A percentile compares a stretch with the other conserved stretches of the same genome.
These are phyloP conservation scores for Carpatolechia fugitivella DNA, from an alignment of 2,888 invertebrate species.

Conservation along the genomic window DNA sequence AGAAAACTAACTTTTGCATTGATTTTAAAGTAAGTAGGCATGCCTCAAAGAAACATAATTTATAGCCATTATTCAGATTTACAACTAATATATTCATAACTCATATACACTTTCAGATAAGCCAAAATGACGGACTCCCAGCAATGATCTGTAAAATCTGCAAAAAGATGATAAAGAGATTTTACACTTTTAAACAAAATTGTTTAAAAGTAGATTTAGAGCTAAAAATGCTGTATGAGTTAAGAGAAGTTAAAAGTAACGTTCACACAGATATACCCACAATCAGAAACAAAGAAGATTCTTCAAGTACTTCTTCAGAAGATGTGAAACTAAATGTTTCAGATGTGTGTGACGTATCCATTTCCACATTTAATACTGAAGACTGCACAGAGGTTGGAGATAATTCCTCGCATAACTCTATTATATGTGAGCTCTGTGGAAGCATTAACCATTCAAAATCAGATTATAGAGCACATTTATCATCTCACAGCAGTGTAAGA, in stretches of 20 bases:
- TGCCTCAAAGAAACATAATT: too few species aligned
- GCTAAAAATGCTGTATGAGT: conserved; percentile 7
- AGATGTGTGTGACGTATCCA: too few species aligned
- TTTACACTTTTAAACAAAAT: conserved; percentile 39
- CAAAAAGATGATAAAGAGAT: conserved; percentile 32
- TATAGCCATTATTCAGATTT: not conserved
- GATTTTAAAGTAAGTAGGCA: conserved; percentile 27
- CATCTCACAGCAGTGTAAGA: conserved; percentile 50
- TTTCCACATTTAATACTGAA: not conserved
- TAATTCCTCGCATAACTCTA: not conserved
- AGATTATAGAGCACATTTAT: conserved; percentile 44
- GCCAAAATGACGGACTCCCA: conserved; percentile 31
- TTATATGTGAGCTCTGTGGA: conserved; percentile 39
- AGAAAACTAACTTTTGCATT: conserved; percentile 25
- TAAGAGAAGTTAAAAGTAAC: not conserved
- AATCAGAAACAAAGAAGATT: not conserved
- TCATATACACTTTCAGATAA: conserved; percentile 21
- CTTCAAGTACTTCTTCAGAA: too few species aligned
- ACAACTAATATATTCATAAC: not conserved
- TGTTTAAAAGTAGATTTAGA: conserved; percentile 27
- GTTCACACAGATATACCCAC: not conserved
- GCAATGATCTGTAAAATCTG: conserved; percentile 33
- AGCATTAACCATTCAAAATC: conserved; percentile 30
- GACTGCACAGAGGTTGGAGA: not conserved
- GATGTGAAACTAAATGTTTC: not conserved